Evolutionary conservation across 1,140 invertebrate genomes (phyloP).

Genomic region (Drosophila erecta): DNA sequence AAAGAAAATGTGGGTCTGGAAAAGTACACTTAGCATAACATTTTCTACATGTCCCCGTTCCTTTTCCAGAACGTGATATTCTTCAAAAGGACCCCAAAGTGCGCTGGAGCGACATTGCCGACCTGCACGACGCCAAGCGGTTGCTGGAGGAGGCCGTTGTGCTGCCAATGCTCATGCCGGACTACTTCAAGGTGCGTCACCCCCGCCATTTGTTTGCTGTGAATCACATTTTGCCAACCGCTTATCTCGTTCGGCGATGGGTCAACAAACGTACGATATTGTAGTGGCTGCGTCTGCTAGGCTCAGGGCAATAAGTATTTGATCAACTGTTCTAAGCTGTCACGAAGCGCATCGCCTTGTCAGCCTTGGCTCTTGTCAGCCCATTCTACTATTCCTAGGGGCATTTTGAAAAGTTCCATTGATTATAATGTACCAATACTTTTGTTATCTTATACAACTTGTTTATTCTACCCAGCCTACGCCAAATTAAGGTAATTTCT

Average conservation of each 20-base stretch:
- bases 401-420: background rate
- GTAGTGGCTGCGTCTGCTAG: background rate
- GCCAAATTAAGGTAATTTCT: no score
- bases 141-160: constrained; percentile 99
- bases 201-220: constrained; percentile 6
- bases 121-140: constrained; percentile 97
- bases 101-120: constrained; percentile 98
- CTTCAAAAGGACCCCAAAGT: constrained; percentile 99
- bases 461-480: no score
- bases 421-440: constrained; percentile 12
- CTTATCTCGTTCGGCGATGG: constrained; percentile 27
- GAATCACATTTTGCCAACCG: constrained; percentile 45
- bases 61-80: constrained; percentile 94
- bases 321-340: constrained; percentile 1
- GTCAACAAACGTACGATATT: constrained; percentile 25
- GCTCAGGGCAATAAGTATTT: background rate
- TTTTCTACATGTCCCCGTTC: no score
- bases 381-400: background rate
- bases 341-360: background rate
- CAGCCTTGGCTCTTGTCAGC: background rate
- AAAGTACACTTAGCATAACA: no score
- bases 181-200: constrained; percentile 95
- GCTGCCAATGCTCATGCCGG: constrained; percentile 98
- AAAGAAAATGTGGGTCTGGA: no score
- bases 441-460: constrained; percentile 15